Evolutionary conservation across 2,113 vertebrate genomes (phyloP), one percentile per base, ranked within the genome.

Genomic region (Oncorhynchus tshawytscha): DNA sequence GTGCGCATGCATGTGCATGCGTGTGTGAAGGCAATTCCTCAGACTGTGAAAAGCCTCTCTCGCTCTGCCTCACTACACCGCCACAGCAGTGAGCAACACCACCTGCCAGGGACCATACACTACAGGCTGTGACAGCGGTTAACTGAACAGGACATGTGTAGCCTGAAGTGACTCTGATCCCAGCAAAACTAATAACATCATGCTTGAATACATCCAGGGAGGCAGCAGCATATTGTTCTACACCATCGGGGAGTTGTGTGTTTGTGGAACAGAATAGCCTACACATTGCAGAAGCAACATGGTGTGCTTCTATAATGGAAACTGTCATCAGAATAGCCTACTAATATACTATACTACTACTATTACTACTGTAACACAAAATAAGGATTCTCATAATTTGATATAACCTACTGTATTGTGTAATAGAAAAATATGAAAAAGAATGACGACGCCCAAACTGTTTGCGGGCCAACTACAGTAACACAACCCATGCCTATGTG

Each of bases 131-230:
- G 86, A 85, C 79, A 74, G 84, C 29, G 69, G 81, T 85, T 90
- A 90, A 88, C 84, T 81, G 67, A 87, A 88, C 45, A 82, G 82
- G 91, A 92, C 91, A 84, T 75, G 81, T 79, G 86, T 79, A 81
- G 85, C 89, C 87, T 75, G 83, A 83, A 87, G 89, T 90, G 87
- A 89, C 84, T 88, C 82, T 84, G 84, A 88, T 68, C 82, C 84
- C 84, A 87, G 85, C 84, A 87, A 88, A 87, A 85, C 87, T 88
- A 90, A 87, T 84, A 88, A 87, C 84, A 81, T 72, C 84, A 90
- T 71, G 85, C 88, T 85, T 87, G 85, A 79, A 51, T 89, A 87
- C 86, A 82, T 82, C 60, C 76, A 74, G 75, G 67, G 85, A 67
- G n/a, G 31, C 16, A 16, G 27, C 70, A 74, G 45, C 70, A 66